Base-by-base conservation (phyloP, 1,140 invertebrate genomes). In the Pinna nobilis region DNA sequence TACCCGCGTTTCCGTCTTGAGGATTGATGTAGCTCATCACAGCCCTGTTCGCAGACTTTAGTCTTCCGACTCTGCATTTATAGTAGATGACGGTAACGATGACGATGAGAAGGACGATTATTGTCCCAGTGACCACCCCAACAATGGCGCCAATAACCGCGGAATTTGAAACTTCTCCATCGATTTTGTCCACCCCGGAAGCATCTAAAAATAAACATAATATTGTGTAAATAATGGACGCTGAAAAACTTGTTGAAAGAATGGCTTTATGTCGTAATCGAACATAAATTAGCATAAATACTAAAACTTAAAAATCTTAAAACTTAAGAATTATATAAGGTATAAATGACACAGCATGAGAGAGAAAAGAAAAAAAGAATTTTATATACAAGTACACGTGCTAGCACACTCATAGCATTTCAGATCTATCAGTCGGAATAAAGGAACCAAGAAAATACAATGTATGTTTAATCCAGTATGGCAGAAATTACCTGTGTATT, bases 161-260 rank as follows among this genome's bases (percentile, higher is more conserved):
- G 4, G 47, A 35, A 20, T 57, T 49, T 0, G 35, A 32, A 28
- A 20, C 18, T 11, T 18, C n/a, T 18, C 33, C 35, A 18, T 41
- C 32, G 18, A 49, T 35, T 11, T 41, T 70, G 6, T 47, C 55
- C 4, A 61, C 47, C 23, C 30, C 30, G 2, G 50, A 32, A 32
- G 39, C 20, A 23, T 25, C 47, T 53, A 18, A 7, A 28, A 65
- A 71, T 64, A 35, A 77, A 86, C 83, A 90, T 73, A 74, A 33
- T 64, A 82, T 77, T 59, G 32, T 6, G 13, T 9, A 30, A 6
- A 20, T 25, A 50, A 13, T 11, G n/a, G n/a, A 59, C n/a, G 9
- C n/a, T 30, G 25, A 28, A 23, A 61, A 61, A 61, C 11, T 41
- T 3, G 23, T n/a, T 39, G 6, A 61, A 50, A n/a, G n/a, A 11